Conservation (phyloP, 2,888 invertebrate genomes). For the Aphodius sticticus region DNA sequence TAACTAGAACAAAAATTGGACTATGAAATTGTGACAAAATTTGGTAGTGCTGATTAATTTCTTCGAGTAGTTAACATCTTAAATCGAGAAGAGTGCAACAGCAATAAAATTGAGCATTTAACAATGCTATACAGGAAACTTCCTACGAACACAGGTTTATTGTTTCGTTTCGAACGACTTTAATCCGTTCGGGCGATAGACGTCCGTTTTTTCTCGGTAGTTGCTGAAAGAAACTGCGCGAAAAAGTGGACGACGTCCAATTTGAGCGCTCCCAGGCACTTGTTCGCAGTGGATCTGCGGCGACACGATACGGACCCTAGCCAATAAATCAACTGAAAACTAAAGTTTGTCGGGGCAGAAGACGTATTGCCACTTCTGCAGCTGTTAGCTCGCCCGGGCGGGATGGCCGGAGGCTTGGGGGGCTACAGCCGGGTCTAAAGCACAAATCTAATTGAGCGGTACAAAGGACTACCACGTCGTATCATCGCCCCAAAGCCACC, state of each 20-base stretch:
- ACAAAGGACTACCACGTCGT: background rate
- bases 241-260: background rate
- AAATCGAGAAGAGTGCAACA: background rate
- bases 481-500: conserved; percentile 5
- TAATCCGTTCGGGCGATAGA: background rate
- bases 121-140: background rate
- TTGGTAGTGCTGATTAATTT: too few relatives aligned
- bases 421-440: background rate
- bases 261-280: background rate
- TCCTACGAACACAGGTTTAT: background rate
- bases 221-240: background rate
- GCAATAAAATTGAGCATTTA: background rate
- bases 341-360: background rate
- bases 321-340: background rate
- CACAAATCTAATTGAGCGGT: background rate
- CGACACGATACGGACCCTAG: background rate
- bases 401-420: background rate
- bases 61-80: too few relatives aligned
- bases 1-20: too few relatives aligned
- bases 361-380: conserved; percentile 4
- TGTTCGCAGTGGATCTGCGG: background rate
- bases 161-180: background rate
- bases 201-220: background rate
- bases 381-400: background rate
- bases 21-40: too few relatives aligned